Evolutionary conservation across 2,797 vertebrate species (phyloP), one percentile per base, ranked within the genome.

Genomic region (Neosalanx taihuensis): DNA sequence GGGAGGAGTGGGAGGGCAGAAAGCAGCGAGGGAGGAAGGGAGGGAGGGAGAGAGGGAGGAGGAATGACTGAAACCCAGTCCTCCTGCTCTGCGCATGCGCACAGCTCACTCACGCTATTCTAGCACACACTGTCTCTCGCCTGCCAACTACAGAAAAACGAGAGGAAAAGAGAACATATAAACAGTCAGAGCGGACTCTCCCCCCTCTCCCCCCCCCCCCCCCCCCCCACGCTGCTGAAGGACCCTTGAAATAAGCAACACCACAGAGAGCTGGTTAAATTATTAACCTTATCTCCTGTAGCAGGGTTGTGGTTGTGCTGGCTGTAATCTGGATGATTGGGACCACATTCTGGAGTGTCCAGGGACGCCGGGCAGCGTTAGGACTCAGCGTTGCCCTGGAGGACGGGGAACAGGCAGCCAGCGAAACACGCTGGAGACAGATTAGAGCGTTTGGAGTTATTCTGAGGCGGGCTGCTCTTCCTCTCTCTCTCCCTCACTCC

Each of bases 51-150:
- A 80, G 13, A 84, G 84, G 82, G 86, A 89, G 85, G 71, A 83
- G 85, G 87, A 89, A 89, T 85, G 89, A 91, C 87, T 86, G 87
- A 91, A 86, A 86, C 90, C 86, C 88, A 89, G 90, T 91, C 91
- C 91, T 91, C 90, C 83, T 37, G 80, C 74, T 79, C 72, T 37
- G 85, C 88, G 90, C 91, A 93, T 91, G 79, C 91, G 85, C 90
- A 90, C 85, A 87, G 74, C 68, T 76, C 76, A 75, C 83, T 76
- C 78, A 67, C 83, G 75, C 87, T 87, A 88, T 86, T 78, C 80
- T 81, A 23, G 73, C 83, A 77, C 74, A 86, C 79, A 58, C 67
- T 41, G 58, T 67, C 64, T 75, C 76, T 69, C 58, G 31, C 71
- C 82, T 74, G 76, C 79, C 75, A 31, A 41, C 20, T 56, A 56